These are phyloP conservation scores for Nematopogon swammerdamellus DNA, from an alignment of 2,888 invertebrate species.

Conservation along the genomic window DNA sequence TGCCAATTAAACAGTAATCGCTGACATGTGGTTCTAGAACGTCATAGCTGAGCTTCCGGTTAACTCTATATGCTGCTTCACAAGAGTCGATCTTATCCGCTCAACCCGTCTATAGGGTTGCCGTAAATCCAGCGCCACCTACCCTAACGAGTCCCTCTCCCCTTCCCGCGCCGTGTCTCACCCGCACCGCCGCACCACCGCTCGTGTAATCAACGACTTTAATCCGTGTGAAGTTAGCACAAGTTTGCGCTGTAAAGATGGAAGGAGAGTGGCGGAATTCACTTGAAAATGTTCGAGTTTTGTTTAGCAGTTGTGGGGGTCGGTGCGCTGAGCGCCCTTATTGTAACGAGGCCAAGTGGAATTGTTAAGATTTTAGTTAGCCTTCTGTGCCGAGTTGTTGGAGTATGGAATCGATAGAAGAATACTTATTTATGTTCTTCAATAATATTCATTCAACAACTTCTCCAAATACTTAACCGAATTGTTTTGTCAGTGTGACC, in stretches of 20 bases:
- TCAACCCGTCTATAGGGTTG: not conserved
- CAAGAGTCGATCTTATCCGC: not conserved
- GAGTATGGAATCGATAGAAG: too few species aligned
- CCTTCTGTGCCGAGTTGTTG: too few species aligned
- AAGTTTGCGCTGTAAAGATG: not conserved
- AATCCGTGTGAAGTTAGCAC: not conserved
- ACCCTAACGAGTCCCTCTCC: not conserved
- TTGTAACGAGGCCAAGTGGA: not conserved
- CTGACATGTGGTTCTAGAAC: too few species aligned
- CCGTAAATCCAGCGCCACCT: not conserved
- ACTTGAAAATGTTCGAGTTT: not conserved
- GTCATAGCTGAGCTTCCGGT: too few species aligned
- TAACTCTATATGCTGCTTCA: too few species aligned
- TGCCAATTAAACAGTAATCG: too few species aligned
- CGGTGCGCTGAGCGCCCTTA: not conserved
- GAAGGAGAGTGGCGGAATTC: not conserved
- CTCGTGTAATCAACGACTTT: not conserved
- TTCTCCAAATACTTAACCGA: too few species aligned
- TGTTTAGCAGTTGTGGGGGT: not conserved
- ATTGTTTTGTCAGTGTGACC: too few species aligned
- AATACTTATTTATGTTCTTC: too few species aligned
- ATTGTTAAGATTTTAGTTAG: too few species aligned
- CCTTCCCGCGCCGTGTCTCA: not conserved
- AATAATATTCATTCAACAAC: too few species aligned
- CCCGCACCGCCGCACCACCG: not conserved